Base-by-base conservation (phyloP, 2,113 vertebrate genomes). In the Esox niger region DNA sequence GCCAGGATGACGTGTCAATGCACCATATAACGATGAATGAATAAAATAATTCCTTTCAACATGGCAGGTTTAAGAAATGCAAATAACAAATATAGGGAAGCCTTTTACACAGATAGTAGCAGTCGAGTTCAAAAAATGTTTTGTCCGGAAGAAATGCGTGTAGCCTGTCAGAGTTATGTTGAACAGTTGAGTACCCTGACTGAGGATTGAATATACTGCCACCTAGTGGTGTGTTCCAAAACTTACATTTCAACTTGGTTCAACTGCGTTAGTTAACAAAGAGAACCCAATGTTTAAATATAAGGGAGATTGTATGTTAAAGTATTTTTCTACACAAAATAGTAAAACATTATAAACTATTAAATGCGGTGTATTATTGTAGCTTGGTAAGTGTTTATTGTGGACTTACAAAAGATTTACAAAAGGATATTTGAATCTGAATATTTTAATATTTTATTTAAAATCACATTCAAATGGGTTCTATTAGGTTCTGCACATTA, bases 211-310 rank as follows among this genome's bases (percentile, higher is more conserved):
- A 29, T 75, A 72, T 72, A 79, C 81, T 86, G 88, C 90, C 90
- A 81, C 80, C 90, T 88, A 74, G 88, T 88, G 90, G 77, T 79
- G 70, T 10, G 43, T 65, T 64, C 10, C 64, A 69, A 66, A 73
- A 79, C 25, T 49, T 83, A 80, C 83, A 87, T 0, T 58, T 69
- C 64, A 29, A 62, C 62, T 38, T 67, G 32, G 10, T 38, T 13
- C 11, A 3, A 9, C 35, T 38, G 13, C 13, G 13, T 38, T 38
- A 38, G 35, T 38, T 15, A 13, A 15, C 2, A 38, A 38, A 38
- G 10, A 38, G 10, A 43, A 17, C 17, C 17, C 13, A 43, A 43
- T 4, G 15, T 43, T 43, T 43, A 15, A 15, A 43, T 15, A 15
- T 43, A 15, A 17, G 38, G 15, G 13, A 43, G 13, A 43, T 15